Evolutionary conservation across 2,797 vertebrate genomes (phyloP), one percentile per base, ranked within the genome.

Genomic region (Eurystomus glaucurus): DNA sequence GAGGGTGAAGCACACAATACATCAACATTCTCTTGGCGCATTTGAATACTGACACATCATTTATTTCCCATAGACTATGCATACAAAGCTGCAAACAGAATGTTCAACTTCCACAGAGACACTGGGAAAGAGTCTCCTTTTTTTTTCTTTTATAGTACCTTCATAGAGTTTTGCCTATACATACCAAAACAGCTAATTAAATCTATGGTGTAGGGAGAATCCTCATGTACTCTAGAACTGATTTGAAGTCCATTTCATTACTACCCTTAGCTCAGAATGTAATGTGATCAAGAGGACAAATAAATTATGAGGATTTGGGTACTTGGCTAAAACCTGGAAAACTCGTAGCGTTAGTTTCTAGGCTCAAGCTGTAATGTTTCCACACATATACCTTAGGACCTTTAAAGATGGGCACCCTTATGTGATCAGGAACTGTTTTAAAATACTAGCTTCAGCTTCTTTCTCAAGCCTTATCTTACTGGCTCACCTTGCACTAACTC

Each of bases 1-100:
- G 64, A 78, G 65, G 86, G 74, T 66, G 65, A 94, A 87, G 25
- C 5, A 7, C 66, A 71, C 23, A 55, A 92, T 92, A 60, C 68
- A 92, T 92, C 89, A 94, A 70, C 66, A 39, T 92, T 94, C 64
- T 92, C 74, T 90, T 60, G 48, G 75, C 60, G 85, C 60, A 68
- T 78, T 78, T 6, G 11, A 86, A 50, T 64, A 61, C 65, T 86
- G 93, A 84, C 85, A 90, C 50, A 48, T 93, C 70, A 80, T 96
- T 94, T 92, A 83, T 96, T 96, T 96, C 45, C 50, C 64, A 51
- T 8, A 91, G 70, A 64, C n/a, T 70, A 13, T 51, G 74, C 48
- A 41, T 62, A 45, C 18, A 87, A 82, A 87, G 25, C 31, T 94
- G 66, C 80, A 94, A 95, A 37, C 29, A 65, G 28, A 91, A 74